Percentiles rank a stretch among this genome's conserved stretches.
Evolutionary conservation across 92 coral and sea anemone species (phyloP).

Genomic region (Desmophyllum pertusum): DNA sequence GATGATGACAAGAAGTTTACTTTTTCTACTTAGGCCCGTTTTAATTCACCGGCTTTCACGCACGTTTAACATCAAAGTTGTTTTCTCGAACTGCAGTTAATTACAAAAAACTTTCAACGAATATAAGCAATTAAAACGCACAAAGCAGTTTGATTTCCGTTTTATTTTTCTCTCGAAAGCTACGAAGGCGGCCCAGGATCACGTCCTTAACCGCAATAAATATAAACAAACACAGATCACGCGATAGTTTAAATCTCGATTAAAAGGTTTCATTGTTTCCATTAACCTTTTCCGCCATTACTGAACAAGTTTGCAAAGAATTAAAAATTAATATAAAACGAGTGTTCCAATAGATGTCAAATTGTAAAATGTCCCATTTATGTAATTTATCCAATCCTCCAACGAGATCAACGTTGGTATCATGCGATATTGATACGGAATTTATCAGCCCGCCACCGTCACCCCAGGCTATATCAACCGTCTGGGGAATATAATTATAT

Average conservation of each 20-base stretch:
- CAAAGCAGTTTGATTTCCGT: neutral
- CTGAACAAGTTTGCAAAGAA: neutral
- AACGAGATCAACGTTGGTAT: neutral
- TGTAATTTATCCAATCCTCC: neutral
- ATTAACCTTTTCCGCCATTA: neutral
- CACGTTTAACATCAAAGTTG: neutral
- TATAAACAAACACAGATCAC: neutral
- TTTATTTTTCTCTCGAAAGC: neutral
- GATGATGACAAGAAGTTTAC: neutral
- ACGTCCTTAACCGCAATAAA: neutral
- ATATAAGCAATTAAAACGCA: neutral
- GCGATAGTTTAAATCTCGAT: neutral
- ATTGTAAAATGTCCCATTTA: neutral
- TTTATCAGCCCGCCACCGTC: conserved; percentile 11
- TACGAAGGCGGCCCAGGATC: neutral
- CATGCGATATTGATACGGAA: neutral
- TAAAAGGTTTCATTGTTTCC: neutral
- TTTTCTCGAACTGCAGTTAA: neutral
- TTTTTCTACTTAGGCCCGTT: neutral
- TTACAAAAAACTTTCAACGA: neutral
- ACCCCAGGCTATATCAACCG: neutral
- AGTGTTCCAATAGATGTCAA: neutral
- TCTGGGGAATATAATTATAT: neutral
- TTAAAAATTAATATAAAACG: neutral
- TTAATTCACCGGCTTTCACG: neutral